These are phyloP conservation scores for Yponomeuta malinellus DNA, from an alignment of 2,888 invertebrate genomes.

Conservation along the genomic window DNA sequence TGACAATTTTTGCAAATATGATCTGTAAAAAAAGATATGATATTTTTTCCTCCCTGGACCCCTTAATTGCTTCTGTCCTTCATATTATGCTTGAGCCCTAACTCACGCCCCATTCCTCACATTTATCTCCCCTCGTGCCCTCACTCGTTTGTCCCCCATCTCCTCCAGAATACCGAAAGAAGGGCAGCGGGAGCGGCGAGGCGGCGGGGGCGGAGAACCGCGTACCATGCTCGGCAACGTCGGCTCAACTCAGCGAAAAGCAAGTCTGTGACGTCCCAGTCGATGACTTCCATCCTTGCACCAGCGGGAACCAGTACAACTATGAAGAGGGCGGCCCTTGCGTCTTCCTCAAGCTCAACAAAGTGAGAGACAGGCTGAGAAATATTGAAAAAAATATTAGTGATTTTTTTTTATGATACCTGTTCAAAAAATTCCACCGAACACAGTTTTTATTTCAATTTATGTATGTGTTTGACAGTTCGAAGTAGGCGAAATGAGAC, in stretches of 20 bases:
- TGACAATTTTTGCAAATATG: too few relatives aligned
- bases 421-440: too few relatives aligned
- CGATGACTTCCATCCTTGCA: conserved; percentile 84
- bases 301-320: conserved; percentile 86
- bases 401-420: too few relatives aligned
- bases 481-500: too few relatives aligned
- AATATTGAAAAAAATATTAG: not conserved
- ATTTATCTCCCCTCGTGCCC: not conserved
- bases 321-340: conserved; percentile 93
- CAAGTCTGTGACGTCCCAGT: conserved; percentile 90
- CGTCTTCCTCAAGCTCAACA: conserved; percentile 97
- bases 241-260: conserved; percentile 75
- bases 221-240: conserved; percentile 79
- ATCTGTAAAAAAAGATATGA: too few relatives aligned
- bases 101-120: not conserved
- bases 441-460: too few relatives aligned
- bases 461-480: too few relatives aligned
- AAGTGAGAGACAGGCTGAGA: conserved; percentile 70
- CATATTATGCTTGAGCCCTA: too few relatives aligned
- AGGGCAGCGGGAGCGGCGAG: conserved; percentile 61
- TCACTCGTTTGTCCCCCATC: not conserved
- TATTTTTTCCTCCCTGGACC: too few relatives aligned
- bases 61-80: too few relatives aligned
- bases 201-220: conserved; percentile 75
- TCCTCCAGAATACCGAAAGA: conserved; percentile 63